Base-by-base conservation (phyloP, 2,888 invertebrate species). In the Diloba caeruleocephala region DNA sequence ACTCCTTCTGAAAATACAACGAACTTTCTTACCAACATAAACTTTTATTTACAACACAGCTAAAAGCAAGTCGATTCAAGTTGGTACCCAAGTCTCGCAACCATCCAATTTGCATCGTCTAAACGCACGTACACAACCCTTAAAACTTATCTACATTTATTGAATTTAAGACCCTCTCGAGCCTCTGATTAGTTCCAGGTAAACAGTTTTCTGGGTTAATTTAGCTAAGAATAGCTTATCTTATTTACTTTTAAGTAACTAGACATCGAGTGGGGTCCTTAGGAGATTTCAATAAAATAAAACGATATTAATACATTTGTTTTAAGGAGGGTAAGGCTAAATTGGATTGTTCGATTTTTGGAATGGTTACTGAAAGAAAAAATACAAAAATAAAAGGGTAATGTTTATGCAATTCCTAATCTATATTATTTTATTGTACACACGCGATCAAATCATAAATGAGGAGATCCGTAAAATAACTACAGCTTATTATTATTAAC, bases 121-220 rank as follows among this genome's bases (percentile, higher is more conserved):
- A 54, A 59, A 52, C 59, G 44, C 66, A 69, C 73, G 70, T 53
- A 66, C 54, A 23, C 42, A 42, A 45, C 73, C 70, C 74, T 63
- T 45, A 63, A 65, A 73, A 72, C 52, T 69, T 66, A 63, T 70
- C 56, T 44, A 66, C 59, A 63, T 70, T 70, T 66, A 66, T 70
- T 63, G 57, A 63, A 66, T 58, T 58, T 62, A 49, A 57, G 60
- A 54, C 65, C 49, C 46, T 58, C 45, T 13, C 28, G 34, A 49
- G 39, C 57, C 56, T 50, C 53, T 73, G 70, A 69, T 71, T 71
- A 69, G 59, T 65, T 70, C 58, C 70, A 71, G 70, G 73, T 73
- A 73, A 73, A 73, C 66, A 60, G 53, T 54, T 72, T 65, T 70
- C 63, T 63, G 51, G 57, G 63, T 70, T 66, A 69, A 73, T 69